Base-by-base conservation (phyloP, 2,888 invertebrate species). In the Oxyteleia sp. region DNA sequence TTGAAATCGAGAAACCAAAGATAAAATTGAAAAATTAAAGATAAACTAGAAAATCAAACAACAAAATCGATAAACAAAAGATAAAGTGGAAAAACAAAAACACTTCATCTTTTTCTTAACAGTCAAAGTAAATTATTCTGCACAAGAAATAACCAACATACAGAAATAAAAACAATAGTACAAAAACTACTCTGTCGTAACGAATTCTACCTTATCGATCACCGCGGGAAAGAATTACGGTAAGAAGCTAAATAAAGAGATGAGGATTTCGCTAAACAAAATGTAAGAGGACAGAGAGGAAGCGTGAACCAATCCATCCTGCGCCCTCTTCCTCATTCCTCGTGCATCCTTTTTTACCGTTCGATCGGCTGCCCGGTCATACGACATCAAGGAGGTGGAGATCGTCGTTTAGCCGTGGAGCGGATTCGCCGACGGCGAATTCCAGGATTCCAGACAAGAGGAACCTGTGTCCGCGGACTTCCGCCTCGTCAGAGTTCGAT, bases 401-500 rank as follows among this genome's bases (percentile, higher is more conserved):
- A 63, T 41, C 49, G 55, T 63, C 71, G 69, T 68, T 74, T 72
- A 26, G 35, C 43, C 45, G 15, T 15, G 43, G 41, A 66, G 55
- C 45, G 53, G 68, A 74, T 79, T 79, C 51, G 69, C 79, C 79
- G 41, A 55, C 35, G 72, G 78, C 74, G 71, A 64, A 81, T 81
- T 81, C 75, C 81, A 79, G 79, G 68, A 71, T 78, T 79, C 71
- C 66, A 53, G 81, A 84, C 78, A 75, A 75, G 80, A 59, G 83
- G 83, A 82, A 78, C 86, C 79, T 82, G 47, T 84, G 76, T 82
- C 85, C 83, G 82, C 78, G 84, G 63, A 84, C 88, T 89, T 90
- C 87, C 87, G 88, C 89, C 80, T 87, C 88, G 89, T 87, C 88
- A 87, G 88, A 87, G 84, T 85, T 87, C 88, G 89, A 89, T 89